Conservation (phyloP, 2,888 invertebrate genomes). For the Xiphydria camelus region DNA sequence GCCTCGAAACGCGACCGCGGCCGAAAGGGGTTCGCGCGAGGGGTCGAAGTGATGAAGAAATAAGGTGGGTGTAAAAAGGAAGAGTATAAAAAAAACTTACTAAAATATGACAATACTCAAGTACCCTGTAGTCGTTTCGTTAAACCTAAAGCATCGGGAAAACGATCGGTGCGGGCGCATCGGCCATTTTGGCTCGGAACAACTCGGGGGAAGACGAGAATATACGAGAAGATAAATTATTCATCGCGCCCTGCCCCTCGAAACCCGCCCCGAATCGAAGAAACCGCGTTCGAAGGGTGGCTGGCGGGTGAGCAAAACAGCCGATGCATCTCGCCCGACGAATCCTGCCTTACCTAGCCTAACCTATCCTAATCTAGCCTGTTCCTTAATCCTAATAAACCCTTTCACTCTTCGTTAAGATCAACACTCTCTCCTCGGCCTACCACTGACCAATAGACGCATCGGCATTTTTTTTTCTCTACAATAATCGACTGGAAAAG, state of each 20-base stretch:
- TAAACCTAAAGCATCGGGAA: constrained; percentile 15
- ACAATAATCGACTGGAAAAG: too few species aligned
- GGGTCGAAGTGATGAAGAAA: constrained; percentile 1
- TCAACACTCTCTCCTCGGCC: constrained; percentile 13
- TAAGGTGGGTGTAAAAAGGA: constrained; percentile 5
- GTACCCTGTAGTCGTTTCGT: constrained; percentile 29
- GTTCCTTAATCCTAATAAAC: background rate
- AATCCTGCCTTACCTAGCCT: background rate
- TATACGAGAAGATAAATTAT: background rate
- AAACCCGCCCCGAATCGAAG: too few species aligned
- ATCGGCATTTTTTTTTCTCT: too few species aligned
- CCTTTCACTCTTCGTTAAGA: background rate
- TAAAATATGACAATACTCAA: constrained; percentile 22
- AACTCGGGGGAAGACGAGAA: background rate
- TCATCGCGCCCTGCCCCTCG: too few species aligned
- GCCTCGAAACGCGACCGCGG: too few species aligned
- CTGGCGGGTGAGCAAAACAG: constrained; percentile 1
- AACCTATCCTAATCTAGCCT: background rate
- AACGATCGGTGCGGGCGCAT: too few species aligned
- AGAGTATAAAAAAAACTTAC: constrained; percentile 8
- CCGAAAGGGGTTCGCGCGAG: background rate
- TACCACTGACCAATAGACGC: constrained; percentile 28
- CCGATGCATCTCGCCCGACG: background rate
- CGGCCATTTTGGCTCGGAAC: background rate
- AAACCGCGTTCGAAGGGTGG: too few species aligned